Percentiles rank a stretch among this genome's conserved stretches.
Conservation (phyloP, 2,888 invertebrate species). For the Cinara cedri region DNA sequence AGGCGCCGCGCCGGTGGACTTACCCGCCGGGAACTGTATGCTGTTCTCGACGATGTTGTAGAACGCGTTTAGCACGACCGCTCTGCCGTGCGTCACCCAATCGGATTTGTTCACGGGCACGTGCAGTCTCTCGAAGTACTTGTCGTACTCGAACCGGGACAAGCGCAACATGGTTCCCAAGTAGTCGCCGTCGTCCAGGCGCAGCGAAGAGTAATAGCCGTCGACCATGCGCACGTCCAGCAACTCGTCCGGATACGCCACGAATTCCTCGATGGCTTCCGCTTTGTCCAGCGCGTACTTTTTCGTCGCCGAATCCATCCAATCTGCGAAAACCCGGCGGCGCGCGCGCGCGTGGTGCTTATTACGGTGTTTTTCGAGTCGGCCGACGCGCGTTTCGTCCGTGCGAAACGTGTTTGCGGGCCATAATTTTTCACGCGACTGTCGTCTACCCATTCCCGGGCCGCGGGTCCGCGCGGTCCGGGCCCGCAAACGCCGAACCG, state of each 20-base stretch:
- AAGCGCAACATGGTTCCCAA: background rate
- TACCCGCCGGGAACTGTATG: slow-evolving; percentile 35
- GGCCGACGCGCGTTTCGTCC: too few relatives aligned
- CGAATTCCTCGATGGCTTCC: slow-evolving; percentile 18
- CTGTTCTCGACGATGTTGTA: slow-evolving; percentile 39
- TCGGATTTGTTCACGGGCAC: slow-evolving; percentile 41
- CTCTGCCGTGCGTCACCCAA: slow-evolving; percentile 35
- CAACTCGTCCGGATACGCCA: slow-evolving; percentile 28
- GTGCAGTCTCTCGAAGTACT: slow-evolving; percentile 34
- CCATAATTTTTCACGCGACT: too few relatives aligned
- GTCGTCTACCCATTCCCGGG: too few relatives aligned
- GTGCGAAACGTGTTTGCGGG: too few relatives aligned
- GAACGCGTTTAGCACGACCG: slow-evolving; percentile 35
- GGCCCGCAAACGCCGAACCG: too few relatives aligned
- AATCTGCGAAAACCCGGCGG: background rate
- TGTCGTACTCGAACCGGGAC: background rate
- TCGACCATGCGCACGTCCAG: slow-evolving; percentile 9
- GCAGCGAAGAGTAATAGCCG: background rate
- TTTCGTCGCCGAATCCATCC: slow-evolving; percentile 51
- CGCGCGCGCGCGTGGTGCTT: too few relatives aligned
- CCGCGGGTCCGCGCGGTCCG: too few relatives aligned
- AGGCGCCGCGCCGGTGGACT: background rate
- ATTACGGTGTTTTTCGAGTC: too few relatives aligned
- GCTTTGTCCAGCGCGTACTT: slow-evolving; percentile 38
- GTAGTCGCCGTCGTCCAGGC: background rate